Base-by-base conservation (phyloP, 2,888 invertebrate genomes). In the Chromoteleia sp. region DNA sequence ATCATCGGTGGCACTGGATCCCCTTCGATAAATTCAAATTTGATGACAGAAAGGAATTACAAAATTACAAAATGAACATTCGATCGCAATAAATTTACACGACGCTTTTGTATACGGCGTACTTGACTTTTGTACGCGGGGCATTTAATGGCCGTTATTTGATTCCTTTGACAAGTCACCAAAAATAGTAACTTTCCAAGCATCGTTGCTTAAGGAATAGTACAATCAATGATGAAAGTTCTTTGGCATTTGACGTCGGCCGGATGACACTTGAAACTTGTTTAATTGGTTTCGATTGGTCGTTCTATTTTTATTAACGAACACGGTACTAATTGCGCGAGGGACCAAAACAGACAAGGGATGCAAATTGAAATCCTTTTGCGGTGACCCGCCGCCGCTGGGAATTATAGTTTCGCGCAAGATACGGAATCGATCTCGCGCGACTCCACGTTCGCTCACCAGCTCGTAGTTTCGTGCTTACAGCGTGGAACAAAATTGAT, bases 401-500 rank as follows among this genome's bases (percentile, higher is more conserved):
- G 45, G 50, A 75, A 75, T 67, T 58, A 67, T 75, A 67, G 77
- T 29, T 41, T 43, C 73, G 75, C 67, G 33, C 58, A 78, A 63
- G 65, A 65, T 43, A 21, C 10, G 10, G 15, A 52, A 71, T 78
- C 78, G 78, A 71, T 71, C 58, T 78, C 6, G 29, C 25, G 25
- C 41, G 36, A 21, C 65, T 39, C 43, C n/a, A 10, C 48, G 45
- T 74, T 65, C 30, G 17, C 19, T 54, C 41, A 30, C 19, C 33
- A 21, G 21, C 43, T 39, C 52, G 59, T 45, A 45, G 67, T 70
- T 70, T 77, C 56, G 70, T 70, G 77, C 70, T 71, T 70, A 70
- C 70, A 71, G 65, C 77, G 76, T 75, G 63, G 54, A 71, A 81
- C 58, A 30, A 76, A 81, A 81, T 81, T 81, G 71, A 81, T 81